Evolutionary conservation across 2,888 invertebrate species (phyloP).

Genomic region (Morpho deidamia): DNA sequence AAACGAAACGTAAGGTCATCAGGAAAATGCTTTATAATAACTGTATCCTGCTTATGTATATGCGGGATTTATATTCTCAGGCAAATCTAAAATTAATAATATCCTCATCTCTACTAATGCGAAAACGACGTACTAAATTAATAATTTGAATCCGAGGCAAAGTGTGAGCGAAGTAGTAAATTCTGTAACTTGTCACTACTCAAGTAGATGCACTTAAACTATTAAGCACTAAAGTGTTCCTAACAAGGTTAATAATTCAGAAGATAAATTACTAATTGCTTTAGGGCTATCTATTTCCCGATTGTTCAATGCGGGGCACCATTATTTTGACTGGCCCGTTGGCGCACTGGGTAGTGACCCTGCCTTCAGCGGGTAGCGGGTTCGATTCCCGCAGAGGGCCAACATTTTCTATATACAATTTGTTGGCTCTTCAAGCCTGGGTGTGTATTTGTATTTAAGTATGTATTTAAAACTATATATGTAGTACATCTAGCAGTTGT

Average conservation of each 20-base stretch:
- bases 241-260: constrained; percentile 4
- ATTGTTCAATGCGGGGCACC: too few species aligned
- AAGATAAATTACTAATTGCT: background rate
- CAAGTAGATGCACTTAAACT: constrained; percentile 5
- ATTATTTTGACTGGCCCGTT: too few species aligned
- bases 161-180: background rate
- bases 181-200: constrained; percentile 4
- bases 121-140: constrained; percentile 5
- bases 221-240: constrained; percentile 3
- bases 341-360: too few species aligned
- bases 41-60: background rate
- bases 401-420: too few species aligned
- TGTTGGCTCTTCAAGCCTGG: too few species aligned
- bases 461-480: too few species aligned
- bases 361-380: too few species aligned
- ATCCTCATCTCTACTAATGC: background rate
- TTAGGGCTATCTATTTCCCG: background rate
- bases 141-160: constrained; percentile 4
- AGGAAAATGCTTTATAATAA: too few species aligned
- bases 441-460: too few species aligned
- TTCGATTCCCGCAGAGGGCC: too few species aligned
- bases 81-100: background rate
- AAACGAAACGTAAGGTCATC: too few species aligned
- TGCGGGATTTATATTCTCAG: background rate
- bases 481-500: too few species aligned